phyloP scores from a whole-genome alignment of 2,888 invertebrate genomes.

The Eristalis pertinax region DNA sequence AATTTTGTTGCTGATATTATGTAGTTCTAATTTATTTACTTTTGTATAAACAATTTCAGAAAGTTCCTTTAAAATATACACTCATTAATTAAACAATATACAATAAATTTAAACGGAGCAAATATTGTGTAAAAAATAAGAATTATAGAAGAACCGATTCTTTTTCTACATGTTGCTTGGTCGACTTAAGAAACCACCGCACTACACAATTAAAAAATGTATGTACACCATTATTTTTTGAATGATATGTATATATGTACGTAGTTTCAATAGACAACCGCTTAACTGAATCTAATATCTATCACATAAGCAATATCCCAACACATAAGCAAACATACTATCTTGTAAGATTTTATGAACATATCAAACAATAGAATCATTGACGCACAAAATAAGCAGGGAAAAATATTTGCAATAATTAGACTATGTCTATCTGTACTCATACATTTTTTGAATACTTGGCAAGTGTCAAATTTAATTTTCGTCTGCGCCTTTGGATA shows the following conservation, averaged over 20 bases:
- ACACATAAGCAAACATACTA: too few relatives aligned
- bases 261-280: too few relatives aligned
- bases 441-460: constrained; percentile 53
- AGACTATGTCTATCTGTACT: background rate
- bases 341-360: too few relatives aligned
- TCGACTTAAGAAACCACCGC: background rate
- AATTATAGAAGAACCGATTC: background rate
- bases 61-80: background rate
- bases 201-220: too few relatives aligned
- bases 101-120: background rate
- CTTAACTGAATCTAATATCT: too few relatives aligned
- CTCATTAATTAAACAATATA: background rate
- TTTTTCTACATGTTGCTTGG: constrained; percentile 4
- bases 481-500: constrained; percentile 40
- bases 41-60: background rate
- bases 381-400: constrained; percentile 16
- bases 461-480: constrained; percentile 63
- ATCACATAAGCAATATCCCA: too few relatives aligned
- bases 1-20: constrained; percentile 24
- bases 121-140: background rate
- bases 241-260: too few relatives aligned
- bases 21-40: background rate
- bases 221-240: too few relatives aligned
- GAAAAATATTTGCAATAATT: background rate
- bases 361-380: background rate